These are phyloP conservation scores for Phaonia tiefii DNA, from an alignment of 2,888 invertebrate species.

Conservation along the genomic window DNA sequence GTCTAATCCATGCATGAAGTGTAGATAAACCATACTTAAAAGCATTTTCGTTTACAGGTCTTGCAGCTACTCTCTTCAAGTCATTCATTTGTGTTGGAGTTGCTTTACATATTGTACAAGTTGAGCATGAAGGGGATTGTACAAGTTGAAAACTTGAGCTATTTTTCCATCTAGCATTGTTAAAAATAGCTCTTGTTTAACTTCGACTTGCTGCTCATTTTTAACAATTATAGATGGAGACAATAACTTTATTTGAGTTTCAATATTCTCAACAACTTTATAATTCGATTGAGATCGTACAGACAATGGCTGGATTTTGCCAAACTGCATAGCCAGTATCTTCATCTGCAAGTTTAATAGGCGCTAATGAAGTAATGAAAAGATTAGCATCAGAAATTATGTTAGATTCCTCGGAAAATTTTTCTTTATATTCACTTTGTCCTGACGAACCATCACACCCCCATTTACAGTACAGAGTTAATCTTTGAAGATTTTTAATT, in stretches of 20 bases:
- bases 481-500: no score
- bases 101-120: neutral
- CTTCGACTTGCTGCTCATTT: no score
- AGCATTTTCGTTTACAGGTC: neutral
- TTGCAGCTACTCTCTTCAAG: neutral
- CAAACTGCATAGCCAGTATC: neutral
- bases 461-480: no score
- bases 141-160: no score
- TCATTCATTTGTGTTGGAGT: constrained; percentile 7
- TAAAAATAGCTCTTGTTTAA: constrained; percentile 1
- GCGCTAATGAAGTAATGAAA: neutral
- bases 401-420: no score
- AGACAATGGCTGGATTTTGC: no score
- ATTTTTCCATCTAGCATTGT: neutral
- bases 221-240: no score
- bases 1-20: neutral
- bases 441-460: no score
- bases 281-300: no score
- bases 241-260: no score
- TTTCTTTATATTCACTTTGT: no score
- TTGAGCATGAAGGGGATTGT: neutral
- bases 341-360: neutral
- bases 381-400: neutral
- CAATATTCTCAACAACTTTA: no score
- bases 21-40: neutral